Conservation (phyloP, 2,888 invertebrate species). For the Petrolisthes manimaculis region DNA sequence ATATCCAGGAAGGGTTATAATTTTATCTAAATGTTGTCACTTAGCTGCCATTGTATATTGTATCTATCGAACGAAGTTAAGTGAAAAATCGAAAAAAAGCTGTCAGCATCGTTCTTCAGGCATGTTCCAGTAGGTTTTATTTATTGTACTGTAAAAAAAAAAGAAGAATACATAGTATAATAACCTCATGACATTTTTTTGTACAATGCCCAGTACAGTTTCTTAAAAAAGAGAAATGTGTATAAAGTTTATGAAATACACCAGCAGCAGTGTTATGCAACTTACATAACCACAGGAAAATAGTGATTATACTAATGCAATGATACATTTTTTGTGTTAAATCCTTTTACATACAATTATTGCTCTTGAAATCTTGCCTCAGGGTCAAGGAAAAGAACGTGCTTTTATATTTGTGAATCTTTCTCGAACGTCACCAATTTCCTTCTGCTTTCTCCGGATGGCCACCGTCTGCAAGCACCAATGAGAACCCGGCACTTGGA, state of each 20-base stretch:
- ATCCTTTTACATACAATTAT: too few species aligned
- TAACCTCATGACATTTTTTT: too few species aligned
- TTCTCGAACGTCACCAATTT: constrained; percentile 33
- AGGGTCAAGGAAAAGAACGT: not conserved
- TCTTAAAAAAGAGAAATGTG: too few species aligned
- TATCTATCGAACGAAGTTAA: not conserved
- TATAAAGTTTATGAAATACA: too few species aligned
- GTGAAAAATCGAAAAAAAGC: not conserved
- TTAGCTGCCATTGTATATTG: not conserved
- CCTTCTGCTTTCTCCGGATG: not conserved
- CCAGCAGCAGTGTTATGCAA: too few species aligned
- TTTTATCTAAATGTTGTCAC: too few species aligned
- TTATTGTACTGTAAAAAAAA: not conserved
- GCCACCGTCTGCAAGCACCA: not conserved
- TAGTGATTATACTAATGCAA: too few species aligned
- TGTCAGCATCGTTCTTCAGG: constrained; percentile 30
- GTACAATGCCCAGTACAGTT: too few species aligned
- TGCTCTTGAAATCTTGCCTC: too few species aligned
- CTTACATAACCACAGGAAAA: too few species aligned
- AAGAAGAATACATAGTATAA: not conserved
- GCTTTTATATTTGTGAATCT: constrained; percentile 19
- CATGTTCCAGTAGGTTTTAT: not conserved
- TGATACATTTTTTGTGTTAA: too few species aligned
- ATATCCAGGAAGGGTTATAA: too few species aligned
- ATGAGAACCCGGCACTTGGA: constrained; percentile 1